phyloP scores from a whole-genome alignment of 2,888 invertebrate species.

The Halictus ligatus region DNA sequence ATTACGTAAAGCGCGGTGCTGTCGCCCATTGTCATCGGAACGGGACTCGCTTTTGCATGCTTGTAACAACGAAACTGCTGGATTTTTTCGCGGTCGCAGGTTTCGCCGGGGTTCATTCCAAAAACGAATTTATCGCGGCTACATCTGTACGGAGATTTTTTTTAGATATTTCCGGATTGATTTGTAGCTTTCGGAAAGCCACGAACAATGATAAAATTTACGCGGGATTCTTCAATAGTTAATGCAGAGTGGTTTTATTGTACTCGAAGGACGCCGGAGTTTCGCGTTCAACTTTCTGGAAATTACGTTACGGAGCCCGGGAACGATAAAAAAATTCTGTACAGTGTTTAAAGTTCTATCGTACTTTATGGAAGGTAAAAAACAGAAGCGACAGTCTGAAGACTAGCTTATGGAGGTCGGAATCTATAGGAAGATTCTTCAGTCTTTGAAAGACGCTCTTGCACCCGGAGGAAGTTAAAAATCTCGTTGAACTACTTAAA shows the following conservation, averaged over 20 bases:
- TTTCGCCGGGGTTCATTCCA: neutral
- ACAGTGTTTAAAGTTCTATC: neutral
- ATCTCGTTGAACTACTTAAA: slow-evolving; percentile 1
- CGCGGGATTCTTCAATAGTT: neutral
- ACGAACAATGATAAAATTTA: no score
- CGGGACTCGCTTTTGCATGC: neutral
- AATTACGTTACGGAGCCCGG: neutral
- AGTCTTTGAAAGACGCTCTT: neutral
- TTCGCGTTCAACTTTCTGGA: no score
- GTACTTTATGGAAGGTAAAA: neutral
- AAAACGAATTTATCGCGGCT: neutral
- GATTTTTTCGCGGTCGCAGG: neutral
- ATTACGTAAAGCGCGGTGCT: neutral
- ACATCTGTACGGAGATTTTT: neutral
- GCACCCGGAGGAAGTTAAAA: neutral
- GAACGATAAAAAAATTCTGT: neutral
- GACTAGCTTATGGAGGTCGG: neutral
- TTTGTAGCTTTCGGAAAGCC: neutral
- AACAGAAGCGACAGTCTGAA: neutral
- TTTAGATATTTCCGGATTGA: neutral
- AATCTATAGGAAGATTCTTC: neutral
- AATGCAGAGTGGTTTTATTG: neutral
- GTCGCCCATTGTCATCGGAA: neutral
- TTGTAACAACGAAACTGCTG: neutral
- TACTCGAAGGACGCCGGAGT: neutral